These are phyloP conservation scores for Meloe dianella DNA, from an alignment of 2,888 invertebrate species.

Conservation along the genomic window DNA sequence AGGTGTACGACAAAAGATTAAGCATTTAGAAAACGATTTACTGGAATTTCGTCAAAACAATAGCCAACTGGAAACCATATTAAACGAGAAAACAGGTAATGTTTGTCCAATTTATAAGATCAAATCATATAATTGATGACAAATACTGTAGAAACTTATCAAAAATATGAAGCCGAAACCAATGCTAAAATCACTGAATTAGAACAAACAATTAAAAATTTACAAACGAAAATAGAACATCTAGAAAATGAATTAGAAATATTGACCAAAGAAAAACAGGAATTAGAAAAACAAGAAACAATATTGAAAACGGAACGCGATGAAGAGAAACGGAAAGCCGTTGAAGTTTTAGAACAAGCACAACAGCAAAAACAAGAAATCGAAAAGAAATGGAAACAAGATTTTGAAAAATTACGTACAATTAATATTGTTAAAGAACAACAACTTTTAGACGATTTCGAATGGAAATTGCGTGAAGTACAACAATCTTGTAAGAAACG, in stretches of 20 bases:
- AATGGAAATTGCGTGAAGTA: conserved; percentile 82
- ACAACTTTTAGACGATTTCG: conserved; percentile 77
- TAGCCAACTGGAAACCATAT: conserved; percentile 65
- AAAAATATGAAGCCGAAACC: conserved; percentile 52
- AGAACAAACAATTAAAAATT: conserved; percentile 60
- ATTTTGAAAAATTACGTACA: conserved; percentile 72
- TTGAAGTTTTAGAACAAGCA: conserved; percentile 67
- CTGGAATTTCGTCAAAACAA: conserved; percentile 66
- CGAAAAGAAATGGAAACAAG: conserved; percentile 68
- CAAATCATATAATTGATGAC: background rate
- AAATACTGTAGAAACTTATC: conserved; percentile 45
- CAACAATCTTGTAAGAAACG: conserved; percentile 72
- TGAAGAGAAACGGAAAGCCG: conserved; percentile 63
- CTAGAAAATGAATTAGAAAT: conserved; percentile 61
- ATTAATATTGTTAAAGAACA: conserved; percentile 75
- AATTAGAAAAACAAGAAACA: conserved; percentile 55
- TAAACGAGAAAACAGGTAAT: conserved; percentile 66
- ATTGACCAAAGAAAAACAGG: conserved; percentile 61
- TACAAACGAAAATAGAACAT: conserved; percentile 61
- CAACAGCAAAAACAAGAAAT: conserved; percentile 66
- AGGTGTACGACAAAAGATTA: conserved; percentile 65
- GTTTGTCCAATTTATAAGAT: background rate
- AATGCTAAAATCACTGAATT: conserved; percentile 58
- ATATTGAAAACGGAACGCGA: conserved; percentile 56
- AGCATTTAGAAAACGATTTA: conserved; percentile 68